Conservation (phyloP, 2,888 invertebrate species). For the Chrysolina haemoptera region DNA sequence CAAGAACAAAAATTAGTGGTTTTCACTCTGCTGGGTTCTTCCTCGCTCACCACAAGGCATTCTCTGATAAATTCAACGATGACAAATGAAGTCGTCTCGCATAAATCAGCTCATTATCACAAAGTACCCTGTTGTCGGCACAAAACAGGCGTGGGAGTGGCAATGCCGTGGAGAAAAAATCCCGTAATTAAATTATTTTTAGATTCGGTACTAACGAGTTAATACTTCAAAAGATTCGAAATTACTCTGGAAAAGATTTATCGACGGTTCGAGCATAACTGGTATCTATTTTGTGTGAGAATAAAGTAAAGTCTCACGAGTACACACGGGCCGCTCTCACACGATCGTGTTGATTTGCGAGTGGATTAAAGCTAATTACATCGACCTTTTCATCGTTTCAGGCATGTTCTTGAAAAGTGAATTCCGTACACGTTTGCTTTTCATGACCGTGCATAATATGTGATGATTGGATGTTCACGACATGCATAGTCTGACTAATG, state of each 20-base stretch:
- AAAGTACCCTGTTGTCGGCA: not conserved
- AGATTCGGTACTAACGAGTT: not conserved
- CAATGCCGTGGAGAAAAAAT: not conserved
- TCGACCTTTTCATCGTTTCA: not conserved
- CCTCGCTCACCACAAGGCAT: too few relatives aligned
- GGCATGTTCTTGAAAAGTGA: not conserved
- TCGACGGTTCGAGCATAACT: not conserved
- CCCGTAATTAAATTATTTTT: slow-evolving; percentile 9
- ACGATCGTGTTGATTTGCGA: not conserved
- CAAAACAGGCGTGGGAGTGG: not conserved
- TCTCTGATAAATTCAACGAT: not conserved
- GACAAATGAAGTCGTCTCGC: not conserved
- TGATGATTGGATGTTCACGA: not conserved
- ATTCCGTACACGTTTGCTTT: not conserved
- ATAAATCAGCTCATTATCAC: not conserved
- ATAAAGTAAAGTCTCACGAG: slow-evolving; percentile 5
- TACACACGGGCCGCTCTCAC: not conserved
- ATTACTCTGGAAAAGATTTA: not conserved
- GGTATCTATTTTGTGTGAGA: slow-evolving; percentile 13
- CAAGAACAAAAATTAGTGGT: too few relatives aligned
- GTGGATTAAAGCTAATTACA: not conserved
- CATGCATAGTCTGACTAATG: not conserved
- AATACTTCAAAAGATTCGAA: not conserved
- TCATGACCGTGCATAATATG: not conserved
- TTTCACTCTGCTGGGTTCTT: too few relatives aligned